A percentile compares a stretch with the other conserved stretches of the same genome.
phyloP scores from a whole-genome alignment of 2,888 invertebrate genomes.

The Drosophila peninsularis region DNA sequence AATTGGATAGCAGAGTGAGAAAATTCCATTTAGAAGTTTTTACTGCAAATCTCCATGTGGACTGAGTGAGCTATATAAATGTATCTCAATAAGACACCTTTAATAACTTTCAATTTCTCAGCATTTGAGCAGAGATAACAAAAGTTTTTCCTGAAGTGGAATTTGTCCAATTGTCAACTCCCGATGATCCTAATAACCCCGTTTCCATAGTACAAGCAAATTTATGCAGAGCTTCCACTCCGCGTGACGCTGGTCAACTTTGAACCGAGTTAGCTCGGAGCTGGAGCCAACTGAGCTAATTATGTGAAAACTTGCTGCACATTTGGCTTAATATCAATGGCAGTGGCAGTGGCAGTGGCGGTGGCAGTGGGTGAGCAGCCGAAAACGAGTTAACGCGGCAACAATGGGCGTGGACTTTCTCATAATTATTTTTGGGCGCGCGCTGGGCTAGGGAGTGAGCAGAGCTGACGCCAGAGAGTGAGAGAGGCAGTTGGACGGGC shows the following conservation, averaged over 20 bases:
- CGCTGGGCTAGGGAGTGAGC: background rate
- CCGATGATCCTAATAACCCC: slow-evolving; percentile 1
- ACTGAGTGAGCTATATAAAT: background rate
- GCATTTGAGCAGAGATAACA: too few relatives aligned
- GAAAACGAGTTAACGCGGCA: slow-evolving; percentile 41
- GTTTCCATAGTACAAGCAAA: slow-evolving; percentile 2
- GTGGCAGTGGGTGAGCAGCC: slow-evolving; percentile 46
- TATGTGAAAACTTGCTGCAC: slow-evolving; percentile 58
- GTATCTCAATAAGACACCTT: background rate
- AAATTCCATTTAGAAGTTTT: background rate
- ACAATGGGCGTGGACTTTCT: slow-evolving; percentile 71
- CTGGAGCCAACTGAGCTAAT: slow-evolving; percentile 53
- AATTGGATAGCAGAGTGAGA: background rate
- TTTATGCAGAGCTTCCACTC: slow-evolving; percentile 2
- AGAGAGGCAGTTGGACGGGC: slow-evolving; percentile 35
- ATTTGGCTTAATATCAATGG: slow-evolving; percentile 34
- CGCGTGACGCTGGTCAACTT: slow-evolving; percentile 25
- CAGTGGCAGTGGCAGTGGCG: slow-evolving; percentile 18
- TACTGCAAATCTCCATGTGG: too few relatives aligned
- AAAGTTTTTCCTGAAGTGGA: background rate
- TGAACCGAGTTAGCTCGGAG: too few relatives aligned
- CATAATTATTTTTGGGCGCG: slow-evolving; percentile 62
- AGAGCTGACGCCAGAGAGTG: too few relatives aligned
- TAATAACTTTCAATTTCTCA: too few relatives aligned
- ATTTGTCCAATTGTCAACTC: background rate